A percentile compares a stretch with the other conserved stretches of the same genome.
phyloP scores from a whole-genome alignment of 2,888 invertebrate genomes.

The Ypsolopha sequella region DNA sequence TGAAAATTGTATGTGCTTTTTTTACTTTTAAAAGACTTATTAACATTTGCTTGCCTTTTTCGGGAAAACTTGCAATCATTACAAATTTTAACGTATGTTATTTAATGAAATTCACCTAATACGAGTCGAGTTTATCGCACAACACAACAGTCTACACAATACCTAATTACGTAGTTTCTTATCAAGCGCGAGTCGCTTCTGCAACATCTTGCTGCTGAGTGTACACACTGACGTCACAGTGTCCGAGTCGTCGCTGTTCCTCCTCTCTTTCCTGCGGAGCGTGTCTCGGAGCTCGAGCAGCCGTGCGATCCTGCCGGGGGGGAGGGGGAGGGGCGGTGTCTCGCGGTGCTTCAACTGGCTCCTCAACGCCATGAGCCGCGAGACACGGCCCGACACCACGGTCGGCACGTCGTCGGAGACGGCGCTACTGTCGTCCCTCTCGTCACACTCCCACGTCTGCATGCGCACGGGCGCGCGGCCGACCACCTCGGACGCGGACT shows the following conservation, averaged over 20 bases:
- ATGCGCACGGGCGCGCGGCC: slow-evolving; percentile 25
- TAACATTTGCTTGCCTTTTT: too few relatives aligned
- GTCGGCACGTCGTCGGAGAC: neutral
- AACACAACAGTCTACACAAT: too few relatives aligned
- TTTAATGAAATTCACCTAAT: too few relatives aligned
- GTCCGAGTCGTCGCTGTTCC: neutral
- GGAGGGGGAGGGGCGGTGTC: neutral
- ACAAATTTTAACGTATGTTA: too few relatives aligned
- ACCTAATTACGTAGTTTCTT: neutral
- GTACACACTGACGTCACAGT: neutral
- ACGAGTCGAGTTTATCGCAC: too few relatives aligned
- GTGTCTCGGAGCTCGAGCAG: neutral
- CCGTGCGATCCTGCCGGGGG: neutral
- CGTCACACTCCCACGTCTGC: slow-evolving; percentile 24
- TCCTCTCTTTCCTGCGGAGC: neutral
- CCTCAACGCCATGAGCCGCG: neutral
- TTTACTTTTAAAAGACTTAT: too few relatives aligned
- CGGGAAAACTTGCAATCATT: too few relatives aligned
- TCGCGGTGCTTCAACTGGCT: neutral
- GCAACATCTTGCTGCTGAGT: neutral
- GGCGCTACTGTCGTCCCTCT: too few relatives aligned
- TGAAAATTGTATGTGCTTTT: too few relatives aligned
- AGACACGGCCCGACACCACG: neutral
- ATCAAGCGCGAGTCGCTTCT: neutral
- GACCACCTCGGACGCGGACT: slow-evolving; percentile 34